Percentiles rank a stretch among this genome's conserved stretches.
phyloP scores from a whole-genome alignment of 2,797 vertebrate species.

The Molossus alvarezi region DNA sequence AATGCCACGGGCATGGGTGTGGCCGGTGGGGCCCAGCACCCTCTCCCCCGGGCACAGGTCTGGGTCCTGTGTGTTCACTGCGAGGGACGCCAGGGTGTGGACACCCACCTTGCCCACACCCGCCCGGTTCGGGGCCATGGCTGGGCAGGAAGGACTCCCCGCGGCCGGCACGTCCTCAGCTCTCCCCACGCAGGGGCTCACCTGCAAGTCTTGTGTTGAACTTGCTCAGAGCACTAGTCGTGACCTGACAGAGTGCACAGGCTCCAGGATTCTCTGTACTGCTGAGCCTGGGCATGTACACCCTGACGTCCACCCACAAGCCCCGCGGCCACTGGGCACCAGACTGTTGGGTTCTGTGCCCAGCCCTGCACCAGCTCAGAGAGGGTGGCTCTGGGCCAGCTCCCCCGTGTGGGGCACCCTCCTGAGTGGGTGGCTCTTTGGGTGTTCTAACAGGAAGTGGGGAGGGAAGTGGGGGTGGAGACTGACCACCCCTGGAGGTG shows the following conservation, averaged over 20 bases:
- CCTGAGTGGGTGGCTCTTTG: background rate
- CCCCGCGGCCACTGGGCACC: background rate
- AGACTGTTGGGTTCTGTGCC: background rate
- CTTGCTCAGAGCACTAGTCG: constrained; percentile 71
- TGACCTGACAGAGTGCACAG: constrained; percentile 72
- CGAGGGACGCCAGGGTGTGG: background rate
- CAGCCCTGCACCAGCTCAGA: accelerated
- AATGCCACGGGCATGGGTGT: background rate
- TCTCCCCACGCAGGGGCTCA: background rate
- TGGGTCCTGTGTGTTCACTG: background rate
- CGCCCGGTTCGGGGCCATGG: background rate
- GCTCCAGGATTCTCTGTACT: constrained; percentile 58
- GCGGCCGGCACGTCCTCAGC: accelerated
- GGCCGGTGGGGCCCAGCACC: too few species aligned
- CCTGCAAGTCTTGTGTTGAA: constrained; percentile 78
- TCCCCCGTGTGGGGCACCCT: background rate
- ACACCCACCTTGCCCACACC: background rate
- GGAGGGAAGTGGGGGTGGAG: background rate
- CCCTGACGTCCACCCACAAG: background rate
- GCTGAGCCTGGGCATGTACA: too few species aligned
- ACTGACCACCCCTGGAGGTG: background rate
- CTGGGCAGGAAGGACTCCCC: background rate
- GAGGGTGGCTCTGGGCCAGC: background rate
- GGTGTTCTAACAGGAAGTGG: background rate
- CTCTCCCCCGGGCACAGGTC: background rate